phyloP scores from a whole-genome alignment of 2,888 invertebrate species.

The Chrysotoxum bicinctum region DNA sequence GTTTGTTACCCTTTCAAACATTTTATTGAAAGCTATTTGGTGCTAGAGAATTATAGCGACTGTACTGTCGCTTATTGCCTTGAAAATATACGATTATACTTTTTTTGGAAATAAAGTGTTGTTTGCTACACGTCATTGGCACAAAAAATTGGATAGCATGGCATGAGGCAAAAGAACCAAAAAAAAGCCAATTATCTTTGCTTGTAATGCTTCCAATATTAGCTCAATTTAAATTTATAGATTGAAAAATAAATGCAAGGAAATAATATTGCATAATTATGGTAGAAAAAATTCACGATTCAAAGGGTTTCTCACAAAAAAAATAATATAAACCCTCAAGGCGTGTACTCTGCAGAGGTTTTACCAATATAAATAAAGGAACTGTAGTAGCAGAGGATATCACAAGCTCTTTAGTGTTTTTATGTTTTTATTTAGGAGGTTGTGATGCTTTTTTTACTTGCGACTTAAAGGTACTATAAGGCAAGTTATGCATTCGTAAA shows the following conservation, averaged over 20 bases:
- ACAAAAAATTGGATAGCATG: neutral
- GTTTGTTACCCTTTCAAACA: constrained; percentile 3
- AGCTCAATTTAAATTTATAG: constrained; percentile 67
- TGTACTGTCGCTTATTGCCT: constrained; percentile 37
- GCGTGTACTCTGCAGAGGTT: neutral
- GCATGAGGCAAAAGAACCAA: neutral
- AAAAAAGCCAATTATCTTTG: constrained; percentile 49
- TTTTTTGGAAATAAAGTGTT: constrained; percentile 1
- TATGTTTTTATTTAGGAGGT: too few relatives aligned
- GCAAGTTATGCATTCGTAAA: too few relatives aligned
- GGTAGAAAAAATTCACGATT: neutral
- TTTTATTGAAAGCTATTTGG: constrained; percentile 23
- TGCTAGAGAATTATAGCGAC: constrained; percentile 27
- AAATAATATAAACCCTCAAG: neutral
- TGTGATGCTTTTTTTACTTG: too few relatives aligned
- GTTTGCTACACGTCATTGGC: neutral
- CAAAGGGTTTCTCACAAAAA: neutral
- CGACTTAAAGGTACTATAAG: too few relatives aligned
- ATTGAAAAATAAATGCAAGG: constrained; percentile 68
- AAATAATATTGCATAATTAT: constrained; percentile 29
- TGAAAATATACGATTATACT: constrained; percentile 46
- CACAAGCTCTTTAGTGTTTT: neutral
- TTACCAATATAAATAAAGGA: neutral
- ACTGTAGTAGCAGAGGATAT: neutral
- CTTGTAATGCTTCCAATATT: constrained; percentile 70